A percentile compares a stretch with the other conserved stretches of the same genome.
Evolutionary conservation across 2,888 invertebrate genomes (phyloP).

Genomic region (Didymodactylos carnosus): DNA sequence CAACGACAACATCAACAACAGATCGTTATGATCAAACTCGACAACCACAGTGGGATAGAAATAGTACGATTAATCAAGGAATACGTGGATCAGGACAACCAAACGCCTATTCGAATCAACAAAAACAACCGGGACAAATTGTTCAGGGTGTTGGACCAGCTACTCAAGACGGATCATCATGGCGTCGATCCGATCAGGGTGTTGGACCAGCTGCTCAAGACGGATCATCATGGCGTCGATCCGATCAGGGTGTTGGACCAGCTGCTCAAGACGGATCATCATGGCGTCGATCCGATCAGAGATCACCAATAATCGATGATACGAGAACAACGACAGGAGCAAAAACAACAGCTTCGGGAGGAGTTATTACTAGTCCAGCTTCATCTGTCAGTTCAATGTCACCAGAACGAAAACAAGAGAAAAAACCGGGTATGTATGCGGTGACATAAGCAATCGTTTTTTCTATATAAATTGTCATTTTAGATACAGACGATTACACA

Average conservation of each 20-base stretch:
- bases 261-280: background rate
- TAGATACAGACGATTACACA: background rate
- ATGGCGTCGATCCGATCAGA: background rate
- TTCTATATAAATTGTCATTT: too few relatives aligned
- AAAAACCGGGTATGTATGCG: background rate
- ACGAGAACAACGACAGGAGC: too few relatives aligned
- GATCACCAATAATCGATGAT: too few relatives aligned
- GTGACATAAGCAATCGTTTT: background rate
- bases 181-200: background rate
- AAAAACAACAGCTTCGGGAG: background rate
- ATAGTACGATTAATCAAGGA: too few relatives aligned
- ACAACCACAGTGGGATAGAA: background rate
- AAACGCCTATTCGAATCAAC: too few relatives aligned
- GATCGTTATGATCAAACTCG: background rate
- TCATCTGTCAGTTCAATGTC: background rate
- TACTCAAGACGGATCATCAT: background rate
- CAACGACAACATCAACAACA: background rate
- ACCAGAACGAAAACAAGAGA: background rate
- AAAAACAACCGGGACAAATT: background rate
- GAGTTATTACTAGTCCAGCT: background rate
- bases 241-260: background rate
- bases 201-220: background rate
- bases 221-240: background rate
- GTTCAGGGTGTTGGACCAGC: background rate
- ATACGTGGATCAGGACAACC: too few relatives aligned